Base-by-base conservation (phyloP, 2,797 vertebrate genomes). In the Silurus aristotelis region DNA sequence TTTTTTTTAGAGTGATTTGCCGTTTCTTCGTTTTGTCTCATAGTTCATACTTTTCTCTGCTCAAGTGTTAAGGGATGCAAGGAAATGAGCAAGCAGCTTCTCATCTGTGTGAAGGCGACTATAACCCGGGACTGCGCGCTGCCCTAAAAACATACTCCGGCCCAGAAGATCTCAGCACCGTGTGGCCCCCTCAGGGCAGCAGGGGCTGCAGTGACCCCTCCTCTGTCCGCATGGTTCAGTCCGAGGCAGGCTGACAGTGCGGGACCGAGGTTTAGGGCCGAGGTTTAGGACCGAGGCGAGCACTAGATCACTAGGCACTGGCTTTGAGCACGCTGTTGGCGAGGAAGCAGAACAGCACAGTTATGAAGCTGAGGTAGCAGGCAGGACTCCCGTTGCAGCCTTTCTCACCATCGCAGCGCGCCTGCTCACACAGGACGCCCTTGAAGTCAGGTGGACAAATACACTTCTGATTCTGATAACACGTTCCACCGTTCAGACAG, bases 401-500 rank as follows among this genome's bases (percentile, higher is more conserved):
- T 80, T 56, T 87, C 82, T 87, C 85, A 19, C 92, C 91, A 55
- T 92, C 92, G 0, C 96, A 97, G 82, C 93, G 90, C 6, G 91
- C 90, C 85, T 94, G 94, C 91, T 97, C 94, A 70, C 96, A 97
- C 90, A 94, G 93, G 67, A 93, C 83, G 0, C 96, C 96, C 83
- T 93, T 92, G 91, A 92, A 96, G 86, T 94, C 94, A 14, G 89
- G 91, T 0, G 95, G 93, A 90, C 96, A 97, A 89, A 95, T 38
- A 85, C 96, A 97, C 89, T 94, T 94, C 93, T 96, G 96, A 93
- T 95, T 96, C 90, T 95, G 94, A 88, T 95, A 87, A 91, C 96
- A 97, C 22, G 96, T 96, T 87, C 96, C 96, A 0, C 96, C 96
- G 3, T 97, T 96, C 93, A 93, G 95, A 91, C 96, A 97, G 27